phyloP scores from a whole-genome alignment of 2,113 vertebrate species.

The Oryzias melastigma region DNA sequence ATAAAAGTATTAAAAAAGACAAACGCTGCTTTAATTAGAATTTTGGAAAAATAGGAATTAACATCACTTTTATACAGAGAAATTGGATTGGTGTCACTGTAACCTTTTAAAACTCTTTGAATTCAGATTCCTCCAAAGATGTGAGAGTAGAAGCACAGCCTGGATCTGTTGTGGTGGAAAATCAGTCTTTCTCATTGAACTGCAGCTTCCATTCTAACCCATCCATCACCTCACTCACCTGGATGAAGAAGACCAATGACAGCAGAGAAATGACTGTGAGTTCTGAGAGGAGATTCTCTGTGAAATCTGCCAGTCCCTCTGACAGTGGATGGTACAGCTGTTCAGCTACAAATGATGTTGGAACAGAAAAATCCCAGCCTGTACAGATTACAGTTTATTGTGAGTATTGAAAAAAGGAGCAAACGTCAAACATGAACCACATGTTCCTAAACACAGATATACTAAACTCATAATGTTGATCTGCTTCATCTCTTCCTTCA shows the following conservation, averaged over 20 bases:
- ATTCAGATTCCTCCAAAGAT: neutral
- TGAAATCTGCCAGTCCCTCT: neutral
- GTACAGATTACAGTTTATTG: slow-evolving; percentile 40
- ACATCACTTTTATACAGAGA: too few relatives aligned
- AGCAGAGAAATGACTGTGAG: neutral
- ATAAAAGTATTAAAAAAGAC: too few relatives aligned
- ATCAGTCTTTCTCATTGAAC: neutral
- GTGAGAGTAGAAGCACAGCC: neutral
- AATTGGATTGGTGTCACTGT: too few relatives aligned
- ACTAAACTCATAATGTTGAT: neutral
- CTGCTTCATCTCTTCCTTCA: neutral
- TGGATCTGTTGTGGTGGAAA: neutral
- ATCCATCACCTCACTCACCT: slow-evolving; percentile 5
- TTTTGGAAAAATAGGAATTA: too few relatives aligned
- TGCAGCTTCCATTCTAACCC: slow-evolving; percentile 50
- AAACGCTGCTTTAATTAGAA: too few relatives aligned
- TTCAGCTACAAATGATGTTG: slow-evolving; percentile 32
- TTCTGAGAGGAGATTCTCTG: neutral
- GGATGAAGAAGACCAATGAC: slow-evolving; percentile 35
- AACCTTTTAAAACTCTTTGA: neutral
- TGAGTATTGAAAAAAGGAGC: neutral
- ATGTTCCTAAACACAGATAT: too few relatives aligned
- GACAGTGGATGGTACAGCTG: slow-evolving; percentile 60
- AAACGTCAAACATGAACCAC: neutral
- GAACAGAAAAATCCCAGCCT: slow-evolving; percentile 19